Evolutionary conservation across 2,888 invertebrate genomes (phyloP).

Genomic region (Plagiodera versicolora): DNA sequence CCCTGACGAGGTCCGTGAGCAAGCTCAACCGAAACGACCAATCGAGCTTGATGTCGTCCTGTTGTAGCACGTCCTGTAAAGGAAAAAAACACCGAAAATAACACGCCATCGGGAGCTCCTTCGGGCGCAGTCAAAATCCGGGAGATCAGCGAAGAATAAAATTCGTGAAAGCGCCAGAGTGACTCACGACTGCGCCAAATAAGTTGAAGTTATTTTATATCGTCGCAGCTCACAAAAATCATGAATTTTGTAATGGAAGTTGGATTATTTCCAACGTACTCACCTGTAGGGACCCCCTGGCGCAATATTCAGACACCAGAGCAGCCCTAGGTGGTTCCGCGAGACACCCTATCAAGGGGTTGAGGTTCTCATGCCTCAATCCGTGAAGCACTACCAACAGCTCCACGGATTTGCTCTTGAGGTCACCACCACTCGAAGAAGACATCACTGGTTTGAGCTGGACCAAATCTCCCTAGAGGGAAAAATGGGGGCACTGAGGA

Average conservation of each 20-base stretch:
- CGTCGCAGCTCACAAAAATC: too few species aligned
- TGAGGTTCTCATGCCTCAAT: constrained; percentile 87
- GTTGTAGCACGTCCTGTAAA: constrained; percentile 79
- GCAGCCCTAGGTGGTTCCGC: constrained; percentile 77
- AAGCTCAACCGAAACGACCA: constrained; percentile 94
- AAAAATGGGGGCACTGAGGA: too few species aligned
- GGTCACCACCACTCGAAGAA: constrained; percentile 57
- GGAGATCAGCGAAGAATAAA: too few species aligned
- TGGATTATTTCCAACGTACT: too few species aligned
- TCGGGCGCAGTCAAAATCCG: too few species aligned
- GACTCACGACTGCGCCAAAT: too few species aligned
- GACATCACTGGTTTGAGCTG: constrained; percentile 79
- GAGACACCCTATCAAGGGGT: constrained; percentile 84
- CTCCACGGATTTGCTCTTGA: constrained; percentile 80
- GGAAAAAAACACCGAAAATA: neutral
- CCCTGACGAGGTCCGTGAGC: constrained; percentile 87
- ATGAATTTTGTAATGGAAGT: too few species aligned
- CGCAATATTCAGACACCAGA: constrained; percentile 85
- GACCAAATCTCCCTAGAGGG: constrained; percentile 91
- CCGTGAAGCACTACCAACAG: constrained; percentile 78
- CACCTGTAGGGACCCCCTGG: constrained; percentile 72
- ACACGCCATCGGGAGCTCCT: too few species aligned
- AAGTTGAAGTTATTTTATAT: too few species aligned
- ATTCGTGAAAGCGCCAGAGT: too few species aligned
- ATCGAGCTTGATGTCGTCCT: constrained; percentile 89